These are phyloP conservation scores for Drosophila pseudotakahashii DNA, from an alignment of 2,888 invertebrate species.

Conservation along the genomic window DNA sequence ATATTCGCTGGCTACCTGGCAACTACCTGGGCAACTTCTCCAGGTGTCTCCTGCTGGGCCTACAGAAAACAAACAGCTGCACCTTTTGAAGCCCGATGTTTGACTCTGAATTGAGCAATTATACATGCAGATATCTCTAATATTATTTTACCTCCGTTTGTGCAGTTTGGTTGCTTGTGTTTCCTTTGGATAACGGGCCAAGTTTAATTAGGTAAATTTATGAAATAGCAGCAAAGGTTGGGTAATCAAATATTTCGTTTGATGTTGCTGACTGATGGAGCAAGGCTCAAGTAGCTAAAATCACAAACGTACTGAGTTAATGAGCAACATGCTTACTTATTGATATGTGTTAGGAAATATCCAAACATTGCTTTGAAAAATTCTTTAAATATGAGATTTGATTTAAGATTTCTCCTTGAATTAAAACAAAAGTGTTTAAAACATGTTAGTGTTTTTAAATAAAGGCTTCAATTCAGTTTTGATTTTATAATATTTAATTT, in stretches of 20 bases:
- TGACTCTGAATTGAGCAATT: constrained; percentile 34
- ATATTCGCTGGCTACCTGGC: constrained; percentile 29
- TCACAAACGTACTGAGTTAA: not conserved
- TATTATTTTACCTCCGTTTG: constrained; percentile 8
- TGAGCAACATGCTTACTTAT: not conserved
- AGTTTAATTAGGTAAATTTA: constrained; percentile 18
- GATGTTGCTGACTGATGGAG: not conserved
- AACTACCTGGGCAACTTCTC: constrained; percentile 24
- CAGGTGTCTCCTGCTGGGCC: constrained; percentile 28
- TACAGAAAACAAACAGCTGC: constrained; percentile 35
- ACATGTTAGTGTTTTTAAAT: not conserved
- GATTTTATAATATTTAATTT: too few relatives aligned
- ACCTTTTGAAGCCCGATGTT: constrained; percentile 1
- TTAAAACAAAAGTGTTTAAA: not conserved
- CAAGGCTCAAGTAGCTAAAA: not conserved
- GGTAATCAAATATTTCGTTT: constrained; percentile 7
- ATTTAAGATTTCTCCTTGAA: not conserved
- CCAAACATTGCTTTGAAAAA: not conserved
- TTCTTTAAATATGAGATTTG: too few relatives aligned
- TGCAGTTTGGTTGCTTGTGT: constrained; percentile 4
- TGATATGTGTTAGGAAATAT: not conserved
- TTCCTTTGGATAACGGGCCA: not conserved
- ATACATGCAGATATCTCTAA: constrained; percentile 16
- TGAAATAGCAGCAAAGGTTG: not conserved
- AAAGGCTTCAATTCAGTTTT: not conserved